These are phyloP conservation scores for Pelodytes ibericus DNA, from an alignment of 2,797 vertebrate genomes.

Conservation along the genomic window DNA sequence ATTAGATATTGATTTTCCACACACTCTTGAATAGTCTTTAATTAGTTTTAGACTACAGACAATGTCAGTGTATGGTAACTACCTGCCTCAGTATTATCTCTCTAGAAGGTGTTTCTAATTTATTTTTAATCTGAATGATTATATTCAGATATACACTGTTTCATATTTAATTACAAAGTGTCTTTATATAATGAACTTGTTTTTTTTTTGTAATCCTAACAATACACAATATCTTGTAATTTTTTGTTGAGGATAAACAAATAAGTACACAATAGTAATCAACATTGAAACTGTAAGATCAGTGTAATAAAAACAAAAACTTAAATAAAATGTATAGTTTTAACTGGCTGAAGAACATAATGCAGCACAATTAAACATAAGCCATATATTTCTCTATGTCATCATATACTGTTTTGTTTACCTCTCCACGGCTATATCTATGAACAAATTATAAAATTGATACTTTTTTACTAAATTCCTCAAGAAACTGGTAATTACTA, in stretches of 20 bases:
- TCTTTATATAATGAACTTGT: slow-evolving; percentile 11
- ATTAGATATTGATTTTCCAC: slow-evolving; percentile 84
- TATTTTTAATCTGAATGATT: slow-evolving; percentile 48
- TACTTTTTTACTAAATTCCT: too few species aligned
- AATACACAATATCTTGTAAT: not conserved
- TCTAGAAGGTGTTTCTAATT: slow-evolving; percentile 48
- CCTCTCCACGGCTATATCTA: too few species aligned
- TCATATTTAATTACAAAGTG: slow-evolving; percentile 43
- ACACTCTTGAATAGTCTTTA: slow-evolving; percentile 74
- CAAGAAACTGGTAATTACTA: too few species aligned
- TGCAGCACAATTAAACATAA: not conserved
- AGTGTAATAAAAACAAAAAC: slow-evolving; percentile 14
- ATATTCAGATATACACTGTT: slow-evolving; percentile 37
- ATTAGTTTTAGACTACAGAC: slow-evolving; percentile 91
- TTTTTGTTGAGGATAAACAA: not conserved
- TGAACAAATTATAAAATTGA: too few species aligned
- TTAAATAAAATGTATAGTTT: not conserved
- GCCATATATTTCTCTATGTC: not conserved
- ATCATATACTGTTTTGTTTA: too few species aligned
- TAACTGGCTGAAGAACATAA: not conserved
- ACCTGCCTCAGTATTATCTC: slow-evolving; percentile 56
- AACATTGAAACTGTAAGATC: slow-evolving; percentile 27
- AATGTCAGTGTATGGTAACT: slow-evolving; percentile 75
- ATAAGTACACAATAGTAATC: not conserved
- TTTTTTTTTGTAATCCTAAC: slow-evolving; percentile 11